Conservation (phyloP, 2,113 vertebrate species). For the Rhabdomys dilectus region DNA sequence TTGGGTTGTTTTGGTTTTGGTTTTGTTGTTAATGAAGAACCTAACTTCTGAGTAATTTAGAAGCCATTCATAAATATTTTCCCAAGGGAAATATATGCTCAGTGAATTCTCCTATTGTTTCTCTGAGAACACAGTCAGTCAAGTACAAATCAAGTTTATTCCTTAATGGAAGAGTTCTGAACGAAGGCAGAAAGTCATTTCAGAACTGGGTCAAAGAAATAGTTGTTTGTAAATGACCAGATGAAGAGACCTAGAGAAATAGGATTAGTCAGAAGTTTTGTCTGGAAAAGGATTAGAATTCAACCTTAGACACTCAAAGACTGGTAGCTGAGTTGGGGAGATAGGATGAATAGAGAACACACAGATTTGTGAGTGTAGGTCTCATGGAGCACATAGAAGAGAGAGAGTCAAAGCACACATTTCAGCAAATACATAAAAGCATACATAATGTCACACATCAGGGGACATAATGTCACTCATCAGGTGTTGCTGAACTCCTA, state of each 20-base stretch:
- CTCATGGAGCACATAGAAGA: not conserved
- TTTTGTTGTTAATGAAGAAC: not conserved
- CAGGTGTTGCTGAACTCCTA: not conserved
- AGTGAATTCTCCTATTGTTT: not conserved
- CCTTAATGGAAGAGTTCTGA: not conserved
- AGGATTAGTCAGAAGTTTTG: not conserved
- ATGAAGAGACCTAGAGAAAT: not conserved
- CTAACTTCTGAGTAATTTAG: not conserved
- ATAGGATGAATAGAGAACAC: not conserved
- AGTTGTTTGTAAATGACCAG: constrained; percentile 1
- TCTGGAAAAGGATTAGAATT: not conserved
- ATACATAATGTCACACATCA: too few relatives aligned
- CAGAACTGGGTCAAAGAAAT: not conserved
- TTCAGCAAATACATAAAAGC: not conserved
- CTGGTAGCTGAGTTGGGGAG: not conserved
- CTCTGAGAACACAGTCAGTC: not conserved
- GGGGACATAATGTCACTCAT: too few relatives aligned
- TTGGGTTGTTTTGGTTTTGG: not conserved
- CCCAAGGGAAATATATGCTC: not conserved
- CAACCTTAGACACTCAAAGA: not conserved
- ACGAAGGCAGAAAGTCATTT: constrained; percentile 8
- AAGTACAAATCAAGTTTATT: not conserved
- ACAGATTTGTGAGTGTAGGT: not conserved
- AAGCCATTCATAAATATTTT: not conserved
- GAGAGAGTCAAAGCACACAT: not conserved